Percentiles rank a stretch among this genome's conserved stretches.
Conservation (phyloP, 1,140 invertebrate genomes). For the Caenorhabditis latens region DNA sequence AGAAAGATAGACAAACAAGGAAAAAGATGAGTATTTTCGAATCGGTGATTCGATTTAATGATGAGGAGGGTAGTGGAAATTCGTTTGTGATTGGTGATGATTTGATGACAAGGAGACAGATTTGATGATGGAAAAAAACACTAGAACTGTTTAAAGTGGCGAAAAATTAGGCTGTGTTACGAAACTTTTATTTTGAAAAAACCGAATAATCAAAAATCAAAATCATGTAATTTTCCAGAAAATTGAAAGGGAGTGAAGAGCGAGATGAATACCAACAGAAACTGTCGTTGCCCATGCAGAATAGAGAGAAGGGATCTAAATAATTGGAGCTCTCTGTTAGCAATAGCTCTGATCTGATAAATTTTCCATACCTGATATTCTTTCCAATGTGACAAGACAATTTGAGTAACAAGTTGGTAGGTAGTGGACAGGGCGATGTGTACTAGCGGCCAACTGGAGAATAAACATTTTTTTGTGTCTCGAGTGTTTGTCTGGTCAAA, state of each 20-base stretch:
- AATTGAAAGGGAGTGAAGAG: background rate
- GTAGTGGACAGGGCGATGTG: background rate
- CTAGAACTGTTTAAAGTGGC: background rate
- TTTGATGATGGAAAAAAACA: background rate
- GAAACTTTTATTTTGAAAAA: background rate
- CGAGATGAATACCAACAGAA: slow-evolving; percentile 4
- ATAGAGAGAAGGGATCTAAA: background rate
- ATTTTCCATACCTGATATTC: background rate
- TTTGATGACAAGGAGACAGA: background rate
- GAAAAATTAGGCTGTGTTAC: background rate
- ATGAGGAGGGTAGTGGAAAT: background rate
- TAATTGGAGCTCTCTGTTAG: background rate
- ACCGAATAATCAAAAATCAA: background rate
- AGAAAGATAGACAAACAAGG: background rate
- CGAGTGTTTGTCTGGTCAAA: background rate
- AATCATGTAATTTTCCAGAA: background rate
- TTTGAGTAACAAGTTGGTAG: slow-evolving; percentile 18
- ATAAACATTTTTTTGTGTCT: background rate
- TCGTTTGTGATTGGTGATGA: background rate
- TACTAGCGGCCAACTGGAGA: background rate
- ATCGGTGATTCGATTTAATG: slow-evolving; percentile 30
- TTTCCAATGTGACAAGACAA: slow-evolving; percentile 13
- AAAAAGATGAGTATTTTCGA: slow-evolving; percentile 9
- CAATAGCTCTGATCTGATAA: background rate
- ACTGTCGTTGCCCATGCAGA: background rate